A percentile compares a stretch with the other conserved stretches of the same genome.
Evolutionary conservation across 1,140 invertebrate species (phyloP).

Genomic region (Trichogramma pretiosum): DNA sequence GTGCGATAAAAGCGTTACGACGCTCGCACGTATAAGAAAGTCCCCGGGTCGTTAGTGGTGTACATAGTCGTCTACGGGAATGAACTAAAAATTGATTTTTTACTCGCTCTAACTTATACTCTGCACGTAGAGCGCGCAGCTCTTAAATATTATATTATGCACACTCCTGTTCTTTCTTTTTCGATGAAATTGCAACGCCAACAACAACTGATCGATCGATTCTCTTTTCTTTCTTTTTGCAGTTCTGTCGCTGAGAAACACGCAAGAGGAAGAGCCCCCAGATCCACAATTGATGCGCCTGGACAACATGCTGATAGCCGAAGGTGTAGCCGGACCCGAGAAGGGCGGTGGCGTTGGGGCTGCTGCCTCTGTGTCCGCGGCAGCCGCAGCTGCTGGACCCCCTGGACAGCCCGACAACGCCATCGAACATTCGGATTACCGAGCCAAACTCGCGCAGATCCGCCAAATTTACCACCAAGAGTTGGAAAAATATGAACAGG

Average conservation of each 20-base stretch:
- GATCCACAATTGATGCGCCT: slow-evolving; percentile 97
- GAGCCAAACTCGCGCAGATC: slow-evolving; percentile 98
- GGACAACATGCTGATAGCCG: slow-evolving; percentile 99
- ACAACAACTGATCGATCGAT: not conserved
- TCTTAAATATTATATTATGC: too few species aligned
- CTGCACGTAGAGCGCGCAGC: too few species aligned
- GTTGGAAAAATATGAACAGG: slow-evolving; percentile 97
- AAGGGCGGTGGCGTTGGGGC: slow-evolving; percentile 89
- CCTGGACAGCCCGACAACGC: slow-evolving; percentile 81
- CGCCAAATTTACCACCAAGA: slow-evolving; percentile 98
- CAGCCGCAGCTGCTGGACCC: slow-evolving; percentile 65
- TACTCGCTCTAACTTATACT: too few species aligned
- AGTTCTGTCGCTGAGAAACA: slow-evolving; percentile 91
- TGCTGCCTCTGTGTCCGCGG: slow-evolving; percentile 82
- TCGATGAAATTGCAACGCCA: slow-evolving; percentile 11
- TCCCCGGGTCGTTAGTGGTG: too few species aligned
- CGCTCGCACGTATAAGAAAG: too few species aligned
- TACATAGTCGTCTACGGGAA: too few species aligned
- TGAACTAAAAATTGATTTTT: too few species aligned
- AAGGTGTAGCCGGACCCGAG: slow-evolving; percentile 96
- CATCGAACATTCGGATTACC: slow-evolving; percentile 98
- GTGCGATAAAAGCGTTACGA: too few species aligned
- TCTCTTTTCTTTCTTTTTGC: slow-evolving; percentile 34
- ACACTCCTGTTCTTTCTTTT: slow-evolving; percentile 9
- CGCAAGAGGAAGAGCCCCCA: slow-evolving; percentile 96